A percentile compares a stretch with the other conserved stretches of the same genome.
These are phyloP conservation scores for Procambarus clarkii DNA, from an alignment of 1,140 invertebrate species.

Conservation along the genomic window DNA sequence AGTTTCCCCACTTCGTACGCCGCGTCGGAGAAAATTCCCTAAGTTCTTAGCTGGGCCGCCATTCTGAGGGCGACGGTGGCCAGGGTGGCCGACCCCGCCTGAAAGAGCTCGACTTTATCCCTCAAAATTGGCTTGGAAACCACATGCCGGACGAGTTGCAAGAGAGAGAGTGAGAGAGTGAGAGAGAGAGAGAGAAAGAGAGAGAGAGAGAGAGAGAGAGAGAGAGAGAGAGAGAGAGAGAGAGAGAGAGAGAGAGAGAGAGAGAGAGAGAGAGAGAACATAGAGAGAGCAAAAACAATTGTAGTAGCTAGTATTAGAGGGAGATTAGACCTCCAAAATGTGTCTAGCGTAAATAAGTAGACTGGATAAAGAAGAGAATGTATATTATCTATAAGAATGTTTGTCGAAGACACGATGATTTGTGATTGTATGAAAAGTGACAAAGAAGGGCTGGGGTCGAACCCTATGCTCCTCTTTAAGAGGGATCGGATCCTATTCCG, in stretches of 20 bases:
- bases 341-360: too few species aligned
- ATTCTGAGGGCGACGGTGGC: constrained; percentile 50
- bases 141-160: constrained; percentile 56
- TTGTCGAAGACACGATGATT: too few species aligned
- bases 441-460: too few species aligned
- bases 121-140: constrained; percentile 68
- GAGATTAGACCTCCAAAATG: too few species aligned
- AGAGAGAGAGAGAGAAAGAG: background rate
- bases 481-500: too few species aligned
- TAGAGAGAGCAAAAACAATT: too few species aligned
- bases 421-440: too few species aligned
- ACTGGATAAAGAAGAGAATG: too few species aligned
- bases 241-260: background rate
- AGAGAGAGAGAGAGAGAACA: too few species aligned
- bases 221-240: background rate
- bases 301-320: too few species aligned
- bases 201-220: background rate
- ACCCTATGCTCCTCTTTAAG: too few species aligned
- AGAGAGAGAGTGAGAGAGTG: background rate
- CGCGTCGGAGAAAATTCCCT: constrained; percentile 59
- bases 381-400: too few species aligned
- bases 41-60: constrained; percentile 63
- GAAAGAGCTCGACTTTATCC: constrained; percentile 67
- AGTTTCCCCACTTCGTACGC: constrained; percentile 56
- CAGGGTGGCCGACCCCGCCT: constrained; percentile 36